Percentiles rank a stretch among this genome's conserved stretches.
Evolutionary conservation across 2,797 vertebrate species (phyloP).

Genomic region (Ctenopoma kingsleyae): DNA sequence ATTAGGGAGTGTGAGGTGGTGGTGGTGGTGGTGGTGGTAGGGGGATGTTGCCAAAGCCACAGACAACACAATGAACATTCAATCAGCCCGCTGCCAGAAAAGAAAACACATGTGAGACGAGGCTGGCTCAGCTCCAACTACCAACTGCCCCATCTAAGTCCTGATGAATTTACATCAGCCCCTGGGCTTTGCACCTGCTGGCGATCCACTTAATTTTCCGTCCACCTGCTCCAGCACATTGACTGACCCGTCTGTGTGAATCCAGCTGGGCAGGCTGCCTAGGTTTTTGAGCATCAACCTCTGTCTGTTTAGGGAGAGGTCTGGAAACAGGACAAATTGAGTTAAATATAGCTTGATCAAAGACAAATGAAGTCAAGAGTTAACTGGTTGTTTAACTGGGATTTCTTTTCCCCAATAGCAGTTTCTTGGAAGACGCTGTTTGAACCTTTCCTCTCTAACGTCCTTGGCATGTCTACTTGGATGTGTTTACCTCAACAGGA

Average conservation of each 20-base stretch:
- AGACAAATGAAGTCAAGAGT: background rate
- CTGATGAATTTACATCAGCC: slow-evolving; percentile 81
- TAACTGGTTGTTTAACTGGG: background rate
- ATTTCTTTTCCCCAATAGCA: rapidly evolving
- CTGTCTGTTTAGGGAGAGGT: slow-evolving; percentile 24
- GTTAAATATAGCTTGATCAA: slow-evolving; percentile 34
- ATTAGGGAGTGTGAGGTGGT: slow-evolving; percentile 57
- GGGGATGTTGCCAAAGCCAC: slow-evolving; percentile 72
- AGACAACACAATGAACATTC: slow-evolving; percentile 79
- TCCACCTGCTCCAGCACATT: slow-evolving; percentile 81
- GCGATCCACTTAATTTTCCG: slow-evolving; percentile 76
- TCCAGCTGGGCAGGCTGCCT: slow-evolving; percentile 65
- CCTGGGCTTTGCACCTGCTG: slow-evolving; percentile 83
- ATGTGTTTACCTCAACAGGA: slow-evolving; percentile 44
- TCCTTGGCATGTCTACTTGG: slow-evolving; percentile 16
- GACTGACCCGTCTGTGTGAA: slow-evolving; percentile 60
- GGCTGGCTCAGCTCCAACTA: slow-evolving; percentile 77
- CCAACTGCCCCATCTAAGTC: slow-evolving; percentile 80
- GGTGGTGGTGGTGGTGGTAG: slow-evolving; percentile 13
- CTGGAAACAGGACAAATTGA: slow-evolving; percentile 39
- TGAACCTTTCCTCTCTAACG: slow-evolving; percentile 1
- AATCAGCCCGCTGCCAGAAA: slow-evolving; percentile 74
- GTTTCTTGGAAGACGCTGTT: background rate
- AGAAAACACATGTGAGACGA: slow-evolving; percentile 77
- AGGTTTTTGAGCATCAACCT: slow-evolving; percentile 47